Conservation (phyloP, 2,113 vertebrate species). For the Glaucidium brasilianum region DNA sequence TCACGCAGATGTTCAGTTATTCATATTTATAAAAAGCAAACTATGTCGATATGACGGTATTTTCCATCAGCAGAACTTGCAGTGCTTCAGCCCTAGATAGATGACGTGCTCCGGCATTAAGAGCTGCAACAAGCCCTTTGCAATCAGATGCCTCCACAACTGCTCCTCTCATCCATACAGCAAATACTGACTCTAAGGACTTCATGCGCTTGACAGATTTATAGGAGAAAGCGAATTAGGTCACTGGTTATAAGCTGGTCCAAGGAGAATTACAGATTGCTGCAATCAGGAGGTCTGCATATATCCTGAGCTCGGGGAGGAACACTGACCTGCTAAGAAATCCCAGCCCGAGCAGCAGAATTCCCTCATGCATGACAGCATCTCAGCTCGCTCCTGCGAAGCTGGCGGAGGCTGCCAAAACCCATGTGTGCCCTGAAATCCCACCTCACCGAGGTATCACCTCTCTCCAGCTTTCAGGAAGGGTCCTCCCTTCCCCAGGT, state of each 20-base stretch:
- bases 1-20: neutral
- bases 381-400: neutral
- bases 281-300: neutral
- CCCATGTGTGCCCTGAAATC: neutral
- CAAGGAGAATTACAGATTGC: neutral
- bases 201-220: neutral
- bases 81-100: neutral
- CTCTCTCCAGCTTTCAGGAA: neutral
- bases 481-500: neutral
- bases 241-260: neutral
- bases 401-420: accelerated
- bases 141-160: neutral
- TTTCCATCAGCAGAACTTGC: neutral
- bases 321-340: neutral
- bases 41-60: neutral
- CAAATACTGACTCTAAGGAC: neutral
- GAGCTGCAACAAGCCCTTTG: neutral
- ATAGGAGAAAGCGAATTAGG: neutral
- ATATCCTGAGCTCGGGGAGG: neutral
- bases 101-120: neutral
- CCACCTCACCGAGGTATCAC: neutral
- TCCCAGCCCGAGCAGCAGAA: neutral
- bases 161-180: neutral
- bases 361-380: neutral
- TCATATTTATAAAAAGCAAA: neutral